These are phyloP conservation scores for Chaetogeoica ovagalla DNA, from an alignment of 2,888 invertebrate genomes.

Conservation along the genomic window DNA sequence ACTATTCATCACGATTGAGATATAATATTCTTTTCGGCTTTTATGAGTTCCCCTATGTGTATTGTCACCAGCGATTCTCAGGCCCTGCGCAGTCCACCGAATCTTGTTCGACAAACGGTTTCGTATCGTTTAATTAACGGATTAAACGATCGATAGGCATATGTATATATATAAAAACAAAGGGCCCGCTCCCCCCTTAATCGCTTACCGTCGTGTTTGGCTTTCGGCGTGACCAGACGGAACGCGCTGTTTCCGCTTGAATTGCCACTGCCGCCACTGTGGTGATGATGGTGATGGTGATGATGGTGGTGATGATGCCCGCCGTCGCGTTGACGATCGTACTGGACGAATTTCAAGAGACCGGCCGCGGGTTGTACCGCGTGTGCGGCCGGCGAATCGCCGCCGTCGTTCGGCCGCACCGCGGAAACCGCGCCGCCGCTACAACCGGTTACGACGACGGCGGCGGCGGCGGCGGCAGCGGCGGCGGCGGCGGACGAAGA, in stretches of 20 bases:
- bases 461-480: slow-evolving; percentile 3
- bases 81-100: no score
- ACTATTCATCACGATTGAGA: no score
- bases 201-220: slow-evolving; percentile 45
- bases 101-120: no score
- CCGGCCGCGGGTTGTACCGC: not conserved
- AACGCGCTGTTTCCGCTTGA: slow-evolving; percentile 55
- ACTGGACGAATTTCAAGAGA: slow-evolving; percentile 14
- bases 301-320: slow-evolving; percentile 15
- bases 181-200: no score
- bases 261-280: not conserved
- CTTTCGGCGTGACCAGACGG: slow-evolving; percentile 56
- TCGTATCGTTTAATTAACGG: no score
- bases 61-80: no score
- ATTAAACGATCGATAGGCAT: no score
- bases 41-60: no score
- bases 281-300: slow-evolving; percentile 13
- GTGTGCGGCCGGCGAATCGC: not conserved
- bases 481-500: slow-evolving; percentile 25
- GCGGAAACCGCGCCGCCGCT: not conserved
- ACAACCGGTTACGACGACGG: not conserved
- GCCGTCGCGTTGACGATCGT: not conserved
- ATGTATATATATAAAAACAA: no score
- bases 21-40: no score
- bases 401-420: not conserved